These are phyloP conservation scores for Drosophila funebris DNA, from an alignment of 1,140 invertebrate genomes.

Conservation along the genomic window DNA sequence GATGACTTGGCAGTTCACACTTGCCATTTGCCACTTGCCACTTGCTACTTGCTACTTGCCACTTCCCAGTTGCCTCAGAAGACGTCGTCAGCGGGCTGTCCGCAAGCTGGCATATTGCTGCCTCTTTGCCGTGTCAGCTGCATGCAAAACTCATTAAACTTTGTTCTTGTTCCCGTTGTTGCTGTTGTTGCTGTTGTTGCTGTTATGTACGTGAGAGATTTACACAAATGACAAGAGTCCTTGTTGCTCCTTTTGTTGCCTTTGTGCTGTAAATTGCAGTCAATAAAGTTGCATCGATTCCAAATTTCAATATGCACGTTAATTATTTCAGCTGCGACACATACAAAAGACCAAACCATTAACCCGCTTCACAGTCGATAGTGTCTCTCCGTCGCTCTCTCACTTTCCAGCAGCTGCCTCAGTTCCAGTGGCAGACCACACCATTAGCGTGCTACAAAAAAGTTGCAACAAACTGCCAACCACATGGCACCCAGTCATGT, in stretches of 20 bases:
- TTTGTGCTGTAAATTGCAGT: slow-evolving; percentile 48
- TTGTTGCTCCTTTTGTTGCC: neutral
- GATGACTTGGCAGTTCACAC: slow-evolving; percentile 71
- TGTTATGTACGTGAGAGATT: slow-evolving; percentile 70
- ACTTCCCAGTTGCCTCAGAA: slow-evolving; percentile 14
- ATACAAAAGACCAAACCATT: slow-evolving; percentile 24
- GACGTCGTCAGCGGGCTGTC: slow-evolving; percentile 10
- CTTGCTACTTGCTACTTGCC: slow-evolving; percentile 17
- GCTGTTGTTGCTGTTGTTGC: slow-evolving; percentile 2
- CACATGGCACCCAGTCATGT: slow-evolving; percentile 38
- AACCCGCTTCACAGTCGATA: neutral
- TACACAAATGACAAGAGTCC: slow-evolving; percentile 27
- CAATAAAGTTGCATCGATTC: slow-evolving; percentile 19
- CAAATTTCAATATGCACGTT: slow-evolving; percentile 59
- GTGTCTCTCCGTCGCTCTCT: neutral
- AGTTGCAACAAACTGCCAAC: slow-evolving; percentile 57
- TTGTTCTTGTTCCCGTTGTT: slow-evolving; percentile 5
- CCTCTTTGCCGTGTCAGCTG: slow-evolving; percentile 36
- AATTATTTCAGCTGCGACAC: slow-evolving; percentile 55
- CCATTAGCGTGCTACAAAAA: slow-evolving; percentile 68
- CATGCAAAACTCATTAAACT: slow-evolving; percentile 79
- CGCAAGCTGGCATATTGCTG: neutral
- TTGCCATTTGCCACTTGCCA: slow-evolving; percentile 14
- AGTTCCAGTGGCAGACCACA: slow-evolving; percentile 50
- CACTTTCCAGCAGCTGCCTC: neutral